Base-by-base conservation (phyloP, 2,888 invertebrate genomes). In the Cryptophagus acutangulus region DNA sequence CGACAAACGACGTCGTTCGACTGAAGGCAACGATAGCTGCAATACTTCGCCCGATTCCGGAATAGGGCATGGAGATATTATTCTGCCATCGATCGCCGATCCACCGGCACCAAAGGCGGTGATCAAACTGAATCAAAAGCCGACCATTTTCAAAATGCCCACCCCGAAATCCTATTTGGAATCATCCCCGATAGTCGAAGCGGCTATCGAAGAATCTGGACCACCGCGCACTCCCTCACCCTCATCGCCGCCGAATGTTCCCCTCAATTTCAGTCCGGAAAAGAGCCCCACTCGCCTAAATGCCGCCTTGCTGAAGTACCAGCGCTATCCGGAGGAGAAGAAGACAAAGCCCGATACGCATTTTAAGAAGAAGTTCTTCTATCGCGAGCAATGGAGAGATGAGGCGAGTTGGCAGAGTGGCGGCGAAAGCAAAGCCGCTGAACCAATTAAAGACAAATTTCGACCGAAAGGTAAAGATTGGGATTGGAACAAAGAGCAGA, bases 41-140 rank as follows among this genome's bases (percentile, higher is more conserved):
- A 88, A 88, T 67, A 89, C 89, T 33, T 88, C 88, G 51, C 89
- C 90, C 8, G 90, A 89, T 71, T 86, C 85, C 33, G 90, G 89
- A 54, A 83, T 89, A 52, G 88, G 88, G 41, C 85, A 84, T 67
- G 78, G 79, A 40, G 73, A 75, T 44, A 77, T 78, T 40, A 74
- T 75, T 41, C 70, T 73, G 31, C 70, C 73, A 1, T 57, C 59
- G 61, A 68, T 55, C 42, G 67, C 53, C 61, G 69, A 55, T 43
- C 65, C 55, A 52, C 57, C 57, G 37, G 57, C 62, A 6, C 46
- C 58, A 39, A 66, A 65, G 42, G 66, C 64, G 43, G 45, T 59
- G 2, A 45, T 66, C 13, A 66, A 68, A 49, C 48, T 68, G 43
- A 66, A 67, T 41, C 63, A 65, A 2, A 65, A 67, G 54, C 65